Evolutionary conservation across 2,113 vertebrate species (phyloP).

Genomic region (Rhagologus leucostigma): DNA sequence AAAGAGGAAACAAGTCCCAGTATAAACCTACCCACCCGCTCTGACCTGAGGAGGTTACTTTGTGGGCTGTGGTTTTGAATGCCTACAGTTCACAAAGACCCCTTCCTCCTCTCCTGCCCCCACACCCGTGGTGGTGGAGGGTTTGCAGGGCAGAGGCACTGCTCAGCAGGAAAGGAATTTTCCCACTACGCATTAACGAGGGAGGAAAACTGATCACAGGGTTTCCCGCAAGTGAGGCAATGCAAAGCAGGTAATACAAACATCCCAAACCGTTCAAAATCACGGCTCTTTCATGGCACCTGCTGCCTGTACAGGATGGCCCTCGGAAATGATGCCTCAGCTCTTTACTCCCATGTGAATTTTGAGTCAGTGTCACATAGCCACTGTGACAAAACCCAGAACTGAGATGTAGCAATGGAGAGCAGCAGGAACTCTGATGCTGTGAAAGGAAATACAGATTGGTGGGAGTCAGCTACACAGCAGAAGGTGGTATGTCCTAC

Average conservation of each 20-base stretch:
- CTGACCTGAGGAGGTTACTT: conserved; percentile 2
- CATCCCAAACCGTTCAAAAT: not conserved
- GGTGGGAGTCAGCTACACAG: not conserved
- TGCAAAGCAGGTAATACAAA: not conserved
- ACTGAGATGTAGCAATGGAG: not conserved
- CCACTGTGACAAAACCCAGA: not conserved
- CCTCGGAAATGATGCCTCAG: not conserved
- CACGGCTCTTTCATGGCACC: not conserved
- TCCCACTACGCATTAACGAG: not conserved
- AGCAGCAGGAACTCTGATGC: not conserved
- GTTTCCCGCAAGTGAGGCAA: not conserved
- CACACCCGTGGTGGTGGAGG: not conserved
- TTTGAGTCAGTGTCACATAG: not conserved
- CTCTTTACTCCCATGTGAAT: not conserved
- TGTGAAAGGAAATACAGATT: not conserved
- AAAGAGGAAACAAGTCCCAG: conserved; percentile 36
- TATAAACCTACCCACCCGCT: not conserved
- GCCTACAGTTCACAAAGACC: not conserved
- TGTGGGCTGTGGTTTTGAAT: conserved; percentile 41
- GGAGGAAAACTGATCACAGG: not conserved
- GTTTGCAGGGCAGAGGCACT: not conserved
- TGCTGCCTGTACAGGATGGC: not conserved
- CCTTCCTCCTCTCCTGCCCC: not conserved
- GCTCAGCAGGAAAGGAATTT: conserved; percentile 11
- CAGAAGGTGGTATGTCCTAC: not conserved